Evolutionary conservation across 2,797 vertebrate species (phyloP).

Genomic region (Periophthalmus magnuspinnatus): DNA sequence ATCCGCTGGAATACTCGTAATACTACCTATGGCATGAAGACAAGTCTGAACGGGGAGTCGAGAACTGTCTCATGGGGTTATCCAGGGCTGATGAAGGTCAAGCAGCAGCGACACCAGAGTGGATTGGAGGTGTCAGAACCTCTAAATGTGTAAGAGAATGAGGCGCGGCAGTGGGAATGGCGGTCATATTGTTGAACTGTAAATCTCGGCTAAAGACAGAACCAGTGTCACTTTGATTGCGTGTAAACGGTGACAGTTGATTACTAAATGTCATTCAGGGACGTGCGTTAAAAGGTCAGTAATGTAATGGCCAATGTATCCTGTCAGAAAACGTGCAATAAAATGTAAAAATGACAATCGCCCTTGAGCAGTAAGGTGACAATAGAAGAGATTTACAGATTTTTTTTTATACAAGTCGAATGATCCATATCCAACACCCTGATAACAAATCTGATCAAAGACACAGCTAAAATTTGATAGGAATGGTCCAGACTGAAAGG

Average conservation of each 20-base stretch:
- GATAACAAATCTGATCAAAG: too few relatives aligned
- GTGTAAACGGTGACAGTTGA: neutral
- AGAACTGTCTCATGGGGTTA: conserved; percentile 33
- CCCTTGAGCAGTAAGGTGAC: neutral
- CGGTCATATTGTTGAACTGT: conserved; percentile 3
- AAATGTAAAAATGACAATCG: neutral
- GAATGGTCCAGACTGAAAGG: too few relatives aligned
- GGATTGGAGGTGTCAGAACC: conserved; percentile 15
- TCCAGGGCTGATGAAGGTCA: conserved; percentile 42
- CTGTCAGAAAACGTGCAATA: neutral
- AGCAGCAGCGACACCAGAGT: conserved; percentile 10
- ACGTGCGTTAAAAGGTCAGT: neutral
- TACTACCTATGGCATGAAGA: too few relatives aligned
- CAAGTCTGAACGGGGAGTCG: too few relatives aligned
- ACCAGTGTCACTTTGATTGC: neutral
- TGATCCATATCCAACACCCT: too few relatives aligned
- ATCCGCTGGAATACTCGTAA: neutral
- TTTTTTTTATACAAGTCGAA: too few relatives aligned
- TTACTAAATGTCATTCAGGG: conserved; percentile 2
- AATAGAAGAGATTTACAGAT: too few relatives aligned
- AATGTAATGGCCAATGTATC: neutral
- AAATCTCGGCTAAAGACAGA: conserved; percentile 8
- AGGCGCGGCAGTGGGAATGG: conserved; percentile 1
- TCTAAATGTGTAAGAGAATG: neutral
- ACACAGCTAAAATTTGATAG: too few relatives aligned